Conservation (phyloP, 2,888 invertebrate species). For the Stenotaenia linearis region DNA sequence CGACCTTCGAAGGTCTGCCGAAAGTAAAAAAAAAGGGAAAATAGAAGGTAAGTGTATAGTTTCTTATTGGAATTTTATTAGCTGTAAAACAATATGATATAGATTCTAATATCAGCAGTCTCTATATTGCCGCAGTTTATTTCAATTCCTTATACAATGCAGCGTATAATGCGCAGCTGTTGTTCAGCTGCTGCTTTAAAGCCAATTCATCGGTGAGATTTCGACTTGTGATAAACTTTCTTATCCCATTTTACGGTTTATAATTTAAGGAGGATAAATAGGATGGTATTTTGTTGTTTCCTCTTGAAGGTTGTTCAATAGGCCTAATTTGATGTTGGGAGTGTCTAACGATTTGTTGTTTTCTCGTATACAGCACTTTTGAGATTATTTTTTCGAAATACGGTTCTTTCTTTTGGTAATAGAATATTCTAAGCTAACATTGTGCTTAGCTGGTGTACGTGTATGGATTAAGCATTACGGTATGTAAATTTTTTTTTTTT, state of each 20-base stretch:
- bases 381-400: too few relatives aligned
- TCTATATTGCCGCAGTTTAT: slow-evolving; percentile 13
- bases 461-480: too few relatives aligned
- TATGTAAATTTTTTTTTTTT: too few relatives aligned
- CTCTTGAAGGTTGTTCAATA: not conserved
- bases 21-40: not conserved
- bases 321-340: too few relatives aligned
- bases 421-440: too few relatives aligned
- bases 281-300: not conserved
- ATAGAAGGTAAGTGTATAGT: not conserved
- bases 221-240: not conserved
- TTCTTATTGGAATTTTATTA: not conserved
- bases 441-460: too few relatives aligned
- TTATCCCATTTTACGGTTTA: not conserved
- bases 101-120: not conserved
- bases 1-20: not conserved
- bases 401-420: too few relatives aligned
- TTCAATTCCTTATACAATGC: not conserved
- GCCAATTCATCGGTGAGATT: not conserved
- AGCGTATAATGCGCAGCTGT: not conserved
- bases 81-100: not conserved
- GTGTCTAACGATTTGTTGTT: too few relatives aligned
- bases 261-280: not conserved
- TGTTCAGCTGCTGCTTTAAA: not conserved
- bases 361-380: too few relatives aligned